phyloP scores from a whole-genome alignment of 2,797 vertebrate genomes.

The Tolypeutes matacus region DNA sequence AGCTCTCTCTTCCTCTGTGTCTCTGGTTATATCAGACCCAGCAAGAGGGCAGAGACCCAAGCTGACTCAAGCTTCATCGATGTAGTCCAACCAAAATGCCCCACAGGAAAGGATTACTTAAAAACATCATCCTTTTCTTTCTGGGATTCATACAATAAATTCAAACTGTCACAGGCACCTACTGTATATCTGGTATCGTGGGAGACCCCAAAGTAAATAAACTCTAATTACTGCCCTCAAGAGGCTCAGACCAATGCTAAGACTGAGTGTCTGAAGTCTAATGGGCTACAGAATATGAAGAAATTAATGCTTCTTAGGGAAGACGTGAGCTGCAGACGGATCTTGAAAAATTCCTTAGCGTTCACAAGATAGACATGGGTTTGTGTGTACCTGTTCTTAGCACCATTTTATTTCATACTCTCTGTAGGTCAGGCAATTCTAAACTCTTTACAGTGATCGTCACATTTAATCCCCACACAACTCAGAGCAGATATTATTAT shows the following conservation, averaged over 20 bases:
- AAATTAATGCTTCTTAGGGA: not conserved
- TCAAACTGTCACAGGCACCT: not conserved
- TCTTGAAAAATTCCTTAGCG: not conserved
- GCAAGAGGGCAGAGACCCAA: too few species aligned
- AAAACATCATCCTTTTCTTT: too few species aligned
- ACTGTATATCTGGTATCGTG: not conserved
- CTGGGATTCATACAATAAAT: too few species aligned
- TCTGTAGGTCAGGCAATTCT: not conserved
- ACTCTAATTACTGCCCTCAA: not conserved
- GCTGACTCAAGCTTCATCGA: too few species aligned
- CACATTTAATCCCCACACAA: not conserved
- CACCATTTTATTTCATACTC: not conserved
- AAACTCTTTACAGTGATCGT: not conserved
- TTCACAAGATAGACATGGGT: not conserved
- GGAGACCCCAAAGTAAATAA: conserved; percentile 30
- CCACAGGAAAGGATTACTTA: too few species aligned
- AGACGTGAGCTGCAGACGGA: not conserved
- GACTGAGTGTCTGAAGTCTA: not conserved
- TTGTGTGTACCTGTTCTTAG: not conserved
- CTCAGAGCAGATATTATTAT: not conserved
- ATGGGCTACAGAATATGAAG: not conserved
- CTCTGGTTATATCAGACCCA: too few species aligned
- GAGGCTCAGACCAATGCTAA: not conserved
- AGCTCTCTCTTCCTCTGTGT: too few species aligned
- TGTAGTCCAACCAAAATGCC: too few species aligned